Conservation (phyloP, 2,113 vertebrate genomes). For the Cygnus buccinator region DNA sequence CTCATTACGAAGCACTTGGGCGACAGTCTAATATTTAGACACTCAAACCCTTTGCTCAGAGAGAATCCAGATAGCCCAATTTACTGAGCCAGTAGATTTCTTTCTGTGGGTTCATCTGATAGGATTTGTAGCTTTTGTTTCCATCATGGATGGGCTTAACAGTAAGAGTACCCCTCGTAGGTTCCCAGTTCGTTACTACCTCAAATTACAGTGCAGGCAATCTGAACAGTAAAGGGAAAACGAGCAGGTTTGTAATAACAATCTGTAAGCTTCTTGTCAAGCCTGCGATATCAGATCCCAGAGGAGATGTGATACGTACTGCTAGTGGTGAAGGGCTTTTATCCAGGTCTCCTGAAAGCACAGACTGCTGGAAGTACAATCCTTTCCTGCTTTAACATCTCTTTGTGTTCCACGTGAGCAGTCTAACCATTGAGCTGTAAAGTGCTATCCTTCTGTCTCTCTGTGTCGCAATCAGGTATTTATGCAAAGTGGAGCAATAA, state of each 20-base stretch:
- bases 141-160: neutral
- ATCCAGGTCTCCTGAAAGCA: conserved; percentile 7
- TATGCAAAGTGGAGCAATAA: neutral
- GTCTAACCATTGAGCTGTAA: neutral
- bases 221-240: neutral
- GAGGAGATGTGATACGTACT: neutral
- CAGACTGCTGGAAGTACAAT: neutral
- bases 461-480: conserved; percentile 17
- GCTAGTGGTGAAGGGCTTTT: neutral
- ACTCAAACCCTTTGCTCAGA: neutral
- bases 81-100: neutral
- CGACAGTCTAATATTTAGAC: neutral
- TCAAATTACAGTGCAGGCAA: neutral
- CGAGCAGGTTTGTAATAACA: neutral
- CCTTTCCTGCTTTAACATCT: neutral
- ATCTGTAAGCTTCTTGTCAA: conserved; percentile 2
- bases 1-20: neutral
- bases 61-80: neutral
- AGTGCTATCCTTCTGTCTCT: neutral
- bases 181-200: neutral
- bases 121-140: neutral
- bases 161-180: neutral
- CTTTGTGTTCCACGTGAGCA: neutral
- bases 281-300: neutral
- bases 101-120: neutral